Evolutionary conservation across 1,140 invertebrate species (phyloP).

Genomic region (Aricia agestis): DNA sequence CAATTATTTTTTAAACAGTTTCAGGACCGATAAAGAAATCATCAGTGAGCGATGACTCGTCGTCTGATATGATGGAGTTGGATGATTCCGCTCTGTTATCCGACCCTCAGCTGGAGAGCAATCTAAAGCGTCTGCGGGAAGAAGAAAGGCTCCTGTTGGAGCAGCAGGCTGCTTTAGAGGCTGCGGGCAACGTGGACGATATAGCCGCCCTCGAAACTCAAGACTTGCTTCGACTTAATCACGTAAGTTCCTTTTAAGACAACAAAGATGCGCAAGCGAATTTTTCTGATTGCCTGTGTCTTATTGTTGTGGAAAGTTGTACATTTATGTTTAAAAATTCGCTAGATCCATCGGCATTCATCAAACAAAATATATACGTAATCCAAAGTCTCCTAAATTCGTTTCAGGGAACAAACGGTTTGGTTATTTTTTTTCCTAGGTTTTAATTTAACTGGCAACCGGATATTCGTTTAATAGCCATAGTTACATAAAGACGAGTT

Average conservation of each 20-base stretch:
- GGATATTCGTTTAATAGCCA: no score
- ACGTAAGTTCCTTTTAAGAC: conserved; percentile 36
- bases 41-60: conserved; percentile 93
- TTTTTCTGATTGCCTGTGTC: background rate
- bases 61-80: conserved; percentile 96
- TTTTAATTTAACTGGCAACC: no score
- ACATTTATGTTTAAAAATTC: background rate
- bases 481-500: no score
- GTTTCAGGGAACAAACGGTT: no score
- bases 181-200: conserved; percentile 47
- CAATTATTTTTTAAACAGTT: conserved; percentile 77
- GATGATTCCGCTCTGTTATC: conserved; percentile 90
- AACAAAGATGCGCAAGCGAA: background rate
- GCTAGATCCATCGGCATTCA: background rate
- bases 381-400: no score
- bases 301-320: background rate
- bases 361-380: background rate
- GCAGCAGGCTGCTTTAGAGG: conserved; percentile 51
- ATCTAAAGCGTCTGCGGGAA: conserved; percentile 80
- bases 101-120: conserved; percentile 76
- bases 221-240: conserved; percentile 55
- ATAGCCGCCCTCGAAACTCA: conserved; percentile 82
- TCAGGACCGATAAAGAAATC: conserved; percentile 84
- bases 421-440: no score
- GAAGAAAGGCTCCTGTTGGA: conserved; percentile 79